These are phyloP conservation scores for Corella eumyota DNA, from an alignment of 23 tunicate genomes.

Conservation along the genomic window DNA sequence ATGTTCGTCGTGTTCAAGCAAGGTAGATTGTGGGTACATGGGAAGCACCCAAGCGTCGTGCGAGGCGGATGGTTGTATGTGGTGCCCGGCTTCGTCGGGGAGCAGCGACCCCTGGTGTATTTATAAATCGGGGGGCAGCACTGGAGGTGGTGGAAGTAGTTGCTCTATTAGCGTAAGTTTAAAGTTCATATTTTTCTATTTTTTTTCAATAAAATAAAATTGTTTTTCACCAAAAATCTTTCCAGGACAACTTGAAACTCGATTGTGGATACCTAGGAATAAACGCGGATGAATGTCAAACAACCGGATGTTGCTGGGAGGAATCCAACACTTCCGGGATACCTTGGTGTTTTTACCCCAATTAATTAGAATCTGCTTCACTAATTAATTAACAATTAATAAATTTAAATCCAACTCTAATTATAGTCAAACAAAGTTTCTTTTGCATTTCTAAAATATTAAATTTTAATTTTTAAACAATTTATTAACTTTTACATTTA, in stretches of 20 bases:
- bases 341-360: conserved; percentile 91
- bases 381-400: too few relatives aligned
- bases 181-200: too few relatives aligned
- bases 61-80: conserved; percentile 56
- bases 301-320: conserved; percentile 87
- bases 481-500: too few relatives aligned
- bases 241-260: conserved; percentile 46
- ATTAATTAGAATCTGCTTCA: too few relatives aligned
- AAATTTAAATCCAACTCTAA: too few relatives aligned
- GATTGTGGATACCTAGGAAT: conserved; percentile 97
- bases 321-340: conserved; percentile 62
- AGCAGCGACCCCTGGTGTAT: conserved; percentile 90
- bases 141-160: conserved; percentile 21
- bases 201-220: too few relatives aligned
- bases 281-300: conserved; percentile 51
- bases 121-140: conserved; percentile 16
- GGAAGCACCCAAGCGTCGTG: conserved; percentile 51
- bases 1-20: conserved; percentile 26
- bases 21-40: conserved; percentile 72
- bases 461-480: too few relatives aligned
- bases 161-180: conserved; percentile 35
- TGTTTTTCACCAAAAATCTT: too few relatives aligned
- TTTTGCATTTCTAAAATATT: too few relatives aligned
- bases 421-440: too few relatives aligned
- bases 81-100: conserved; percentile 62